A percentile compares a stretch with the other conserved stretches of the same genome.
These are phyloP conservation scores for Eulemur mongoz DNA, from an alignment of 2,797 vertebrate genomes.

Conservation along the genomic window DNA sequence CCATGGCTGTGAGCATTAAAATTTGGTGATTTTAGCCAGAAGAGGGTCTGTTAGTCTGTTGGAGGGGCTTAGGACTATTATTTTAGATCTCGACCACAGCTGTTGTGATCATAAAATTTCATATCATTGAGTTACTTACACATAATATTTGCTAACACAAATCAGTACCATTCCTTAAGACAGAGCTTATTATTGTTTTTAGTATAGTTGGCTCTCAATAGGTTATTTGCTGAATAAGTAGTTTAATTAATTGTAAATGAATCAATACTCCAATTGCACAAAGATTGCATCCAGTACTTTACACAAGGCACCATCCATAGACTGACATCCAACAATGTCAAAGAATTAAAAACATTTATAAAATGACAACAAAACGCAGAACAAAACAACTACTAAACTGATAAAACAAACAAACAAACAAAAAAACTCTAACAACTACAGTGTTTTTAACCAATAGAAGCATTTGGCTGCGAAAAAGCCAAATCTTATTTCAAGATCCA, in stretches of 20 bases:
- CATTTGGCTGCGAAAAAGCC: not conserved
- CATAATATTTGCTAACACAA: not conserved
- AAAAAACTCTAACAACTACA: not conserved
- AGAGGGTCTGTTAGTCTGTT: not conserved
- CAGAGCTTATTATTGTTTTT: not conserved
- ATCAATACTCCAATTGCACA: not conserved
- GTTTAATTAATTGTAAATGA: conserved; percentile 24
- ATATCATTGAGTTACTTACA: not conserved
- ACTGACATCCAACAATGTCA: not conserved
- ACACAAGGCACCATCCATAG: not conserved
- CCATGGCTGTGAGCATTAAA: not conserved
- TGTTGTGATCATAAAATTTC: not conserved
- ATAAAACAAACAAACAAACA: not conserved
- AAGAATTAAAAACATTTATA: not conserved
- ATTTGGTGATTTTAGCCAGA: not conserved
- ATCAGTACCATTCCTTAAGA: not conserved
- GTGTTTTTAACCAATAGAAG: not conserved
- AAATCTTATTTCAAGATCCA: not conserved
- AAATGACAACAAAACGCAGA: not conserved
- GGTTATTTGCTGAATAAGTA: not conserved
- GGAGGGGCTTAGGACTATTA: not conserved
- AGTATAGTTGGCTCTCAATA: not conserved
- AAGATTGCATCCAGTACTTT: not conserved
- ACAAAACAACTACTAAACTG: not conserved
- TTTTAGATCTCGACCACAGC: not conserved